Evolutionary conservation across 2,888 invertebrate species (phyloP), one percentile per base, ranked within the genome.

Genomic region (Galerucella nymphaeae): DNA sequence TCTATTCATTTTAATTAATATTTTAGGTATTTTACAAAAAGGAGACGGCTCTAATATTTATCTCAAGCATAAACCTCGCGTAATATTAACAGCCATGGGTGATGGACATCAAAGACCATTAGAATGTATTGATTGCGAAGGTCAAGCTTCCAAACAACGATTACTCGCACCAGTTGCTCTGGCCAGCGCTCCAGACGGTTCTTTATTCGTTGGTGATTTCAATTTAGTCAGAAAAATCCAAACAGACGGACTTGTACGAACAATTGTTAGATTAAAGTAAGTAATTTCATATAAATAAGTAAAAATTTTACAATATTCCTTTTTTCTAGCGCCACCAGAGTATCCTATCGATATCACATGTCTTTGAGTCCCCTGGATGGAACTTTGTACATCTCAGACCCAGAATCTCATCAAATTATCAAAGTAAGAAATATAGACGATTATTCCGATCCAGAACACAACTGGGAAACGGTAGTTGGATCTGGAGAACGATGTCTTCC

Each of bases 41-140:
- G 99, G 99, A 41, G 98, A 99, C 82, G 99, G 99, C 13, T 95
- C 97, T 0, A 97, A 97, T 82, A 95, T 97, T 73, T 98, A 97
- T 85, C 87, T 99, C 81, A 96, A 95, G 81, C 95, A 98, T 84
- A 95, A 96, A 83, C 97, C 97, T 0, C 90, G 96, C 58, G 94
- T 97, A 14, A 95, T 98, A 76, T 89, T 96, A 62, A 96, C 97
- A 2, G 91, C 95, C 0, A 94, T 97, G 93, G 97, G 97, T 11
- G 96, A 96, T 84, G 96, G 96, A 0, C 93, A 95, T 78, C 96
- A 96, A 84, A 89, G 98, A 48, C 94, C 95, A 0, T 88, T 97
- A 48, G 94, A 96, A 76, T 97, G 98, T 85, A 85, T 85, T 13
- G 94, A 94, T 69, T 95, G 94, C 85, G 92, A 93, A 80, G 96